These are phyloP conservation scores for Sternarchorhynchus goeldii DNA, from an alignment of 2,797 vertebrate species.

Conservation along the genomic window DNA sequence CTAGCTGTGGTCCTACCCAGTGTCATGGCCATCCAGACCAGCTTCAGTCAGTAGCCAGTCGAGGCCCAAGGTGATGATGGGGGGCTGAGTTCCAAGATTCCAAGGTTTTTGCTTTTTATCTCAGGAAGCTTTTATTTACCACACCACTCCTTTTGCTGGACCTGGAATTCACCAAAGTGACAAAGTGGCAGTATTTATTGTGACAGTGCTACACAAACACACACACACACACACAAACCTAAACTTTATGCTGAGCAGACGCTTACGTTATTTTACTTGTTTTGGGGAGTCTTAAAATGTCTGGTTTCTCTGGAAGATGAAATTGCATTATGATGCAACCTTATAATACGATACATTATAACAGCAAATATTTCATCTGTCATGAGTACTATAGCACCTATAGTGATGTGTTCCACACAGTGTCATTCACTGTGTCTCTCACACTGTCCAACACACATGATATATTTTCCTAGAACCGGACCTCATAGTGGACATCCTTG, in stretches of 20 bases:
- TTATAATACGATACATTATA: too few species aligned
- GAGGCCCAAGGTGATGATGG: constrained; percentile 5
- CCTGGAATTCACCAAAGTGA: neutral
- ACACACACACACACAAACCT: neutral
- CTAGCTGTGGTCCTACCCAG: constrained; percentile 25
- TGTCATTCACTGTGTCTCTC: too few species aligned
- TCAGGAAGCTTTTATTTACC: constrained; percentile 13
- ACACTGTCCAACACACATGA: too few species aligned
- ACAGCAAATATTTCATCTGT: too few species aligned
- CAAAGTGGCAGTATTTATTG: neutral
- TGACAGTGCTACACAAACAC: neutral
- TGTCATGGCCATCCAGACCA: constrained; percentile 7
- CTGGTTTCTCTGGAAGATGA: too few species aligned
- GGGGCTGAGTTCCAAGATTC: neutral
- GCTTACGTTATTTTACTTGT: neutral
- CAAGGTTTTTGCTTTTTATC: neutral
- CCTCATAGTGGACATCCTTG: too few species aligned
- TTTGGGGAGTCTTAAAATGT: too few species aligned
- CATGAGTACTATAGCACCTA: too few species aligned
- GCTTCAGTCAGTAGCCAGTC: constrained; percentile 7
- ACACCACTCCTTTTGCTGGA: constrained; percentile 17
- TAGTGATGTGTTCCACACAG: too few species aligned
- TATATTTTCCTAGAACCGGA: too few species aligned
- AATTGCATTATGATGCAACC: too few species aligned
- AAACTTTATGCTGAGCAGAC: constrained; percentile 1